Evolutionary conservation across 1,140 invertebrate species (phyloP), one percentile per base, ranked within the genome.

Genomic region (Drosophila novamexicana): DNA sequence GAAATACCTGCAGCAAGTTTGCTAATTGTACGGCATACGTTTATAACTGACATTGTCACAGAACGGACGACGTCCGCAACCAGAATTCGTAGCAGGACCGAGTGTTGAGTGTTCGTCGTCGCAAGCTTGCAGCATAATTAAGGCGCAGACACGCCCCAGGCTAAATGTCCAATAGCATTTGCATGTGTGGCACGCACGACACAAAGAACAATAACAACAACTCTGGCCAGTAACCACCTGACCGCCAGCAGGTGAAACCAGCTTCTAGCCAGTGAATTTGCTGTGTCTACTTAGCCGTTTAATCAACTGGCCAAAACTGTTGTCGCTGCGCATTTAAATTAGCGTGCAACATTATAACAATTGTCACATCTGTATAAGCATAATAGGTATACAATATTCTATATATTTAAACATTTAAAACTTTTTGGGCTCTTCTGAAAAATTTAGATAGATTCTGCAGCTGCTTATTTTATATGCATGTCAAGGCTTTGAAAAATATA

Each of bases 61-160:
- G 14, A 54, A 74, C 49, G 57, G 57, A 71, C 68, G 34, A 34
- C 40, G 45, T 62, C 77, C 58, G 57, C 45, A 57, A 63, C 39
- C 53, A 50, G 40, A 44, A 22, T 45, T 56, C 52, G 71, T 44
- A 50, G 69, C 64, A 73, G 66, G 54, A 39, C 9, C 10, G 6
- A 34, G 42, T 42, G 16, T 12, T 50, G 16, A 14, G 37, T 65
- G 50, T 63, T n/a, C 9, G 53, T 16, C 39, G 77, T 52, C 74
- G 62, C 82, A 88, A 79, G 83, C 75, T 86, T 88, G 83, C 69
- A 79, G 83, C 79, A 86, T 86, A 86, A 86, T 86, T 86, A 88
- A 86, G 66, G 76, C 76, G 40, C 57, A 76, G 79, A 83, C 68
- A 83, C 64, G 83, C 83, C 83, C 50, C 42, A 32, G 68, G 63